Evolutionary conservation across 2,113 vertebrate genomes (phyloP).

Genomic region (Trematomus loennbergii): DNA sequence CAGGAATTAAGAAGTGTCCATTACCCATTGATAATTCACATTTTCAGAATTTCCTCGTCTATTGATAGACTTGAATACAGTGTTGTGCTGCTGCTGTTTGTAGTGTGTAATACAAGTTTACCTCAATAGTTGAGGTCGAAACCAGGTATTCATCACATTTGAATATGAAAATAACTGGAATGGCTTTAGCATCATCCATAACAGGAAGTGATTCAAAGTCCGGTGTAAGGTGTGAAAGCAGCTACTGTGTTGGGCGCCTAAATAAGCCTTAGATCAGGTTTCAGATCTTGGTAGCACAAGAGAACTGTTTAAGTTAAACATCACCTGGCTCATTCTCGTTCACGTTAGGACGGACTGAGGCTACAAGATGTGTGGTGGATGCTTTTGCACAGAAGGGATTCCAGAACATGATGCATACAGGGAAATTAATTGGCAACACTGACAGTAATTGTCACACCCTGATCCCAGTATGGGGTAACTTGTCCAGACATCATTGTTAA

Average conservation of each 20-base stretch:
- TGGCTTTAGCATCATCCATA: background rate
- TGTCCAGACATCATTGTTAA: background rate
- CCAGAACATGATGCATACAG: background rate
- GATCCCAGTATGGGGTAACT: background rate
- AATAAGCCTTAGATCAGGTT: constrained; percentile 7
- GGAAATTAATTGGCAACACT: background rate
- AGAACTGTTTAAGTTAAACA: background rate
- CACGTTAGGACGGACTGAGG: background rate
- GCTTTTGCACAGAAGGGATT: background rate
- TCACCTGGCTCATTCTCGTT: background rate
- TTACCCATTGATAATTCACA: background rate
- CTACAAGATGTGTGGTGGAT: background rate
- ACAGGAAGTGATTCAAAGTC: constrained; percentile 10
- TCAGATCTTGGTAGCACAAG: background rate
- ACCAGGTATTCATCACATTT: background rate
- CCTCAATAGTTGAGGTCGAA: no score
- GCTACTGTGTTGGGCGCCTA: background rate
- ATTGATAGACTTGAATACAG: background rate
- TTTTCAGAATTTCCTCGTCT: background rate
- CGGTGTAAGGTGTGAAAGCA: background rate
- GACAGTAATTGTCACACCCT: background rate
- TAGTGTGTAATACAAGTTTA: background rate
- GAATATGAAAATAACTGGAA: background rate
- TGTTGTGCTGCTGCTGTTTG: background rate
- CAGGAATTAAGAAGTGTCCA: background rate